Percentiles rank a stretch among this genome's conserved stretches.
These are phyloP conservation scores for Camponotus fellah DNA, from an alignment of 2,888 invertebrate genomes.

Conservation along the genomic window DNA sequence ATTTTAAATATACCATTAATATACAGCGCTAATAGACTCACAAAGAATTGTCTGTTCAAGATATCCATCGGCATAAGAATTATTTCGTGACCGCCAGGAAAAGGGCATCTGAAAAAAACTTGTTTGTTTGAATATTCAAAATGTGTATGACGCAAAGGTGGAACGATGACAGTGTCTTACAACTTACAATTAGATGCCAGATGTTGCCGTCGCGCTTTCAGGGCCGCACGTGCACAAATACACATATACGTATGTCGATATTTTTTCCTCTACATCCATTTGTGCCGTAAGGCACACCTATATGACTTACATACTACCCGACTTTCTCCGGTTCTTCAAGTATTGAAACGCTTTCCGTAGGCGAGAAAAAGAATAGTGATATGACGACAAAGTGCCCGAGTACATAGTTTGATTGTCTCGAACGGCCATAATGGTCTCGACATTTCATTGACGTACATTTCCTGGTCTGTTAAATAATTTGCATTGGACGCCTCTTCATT, in stretches of 20 bases:
- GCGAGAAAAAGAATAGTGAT: conserved; percentile 2
- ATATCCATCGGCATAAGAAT: neutral
- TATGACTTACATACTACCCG: neutral
- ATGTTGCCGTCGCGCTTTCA: conserved; percentile 34
- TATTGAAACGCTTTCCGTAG: conserved; percentile 33
- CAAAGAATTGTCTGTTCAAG: neutral
- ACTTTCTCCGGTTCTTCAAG: conserved; percentile 43
- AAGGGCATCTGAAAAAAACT: neutral
- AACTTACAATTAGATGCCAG: conserved; percentile 33
- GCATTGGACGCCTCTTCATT: conserved; percentile 1
- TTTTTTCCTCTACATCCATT: conserved; percentile 3
- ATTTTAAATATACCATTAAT: neutral
- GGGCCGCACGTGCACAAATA: neutral
- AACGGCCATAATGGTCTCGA: neutral
- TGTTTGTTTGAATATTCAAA: conserved; percentile 17
- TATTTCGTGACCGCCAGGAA: neutral
- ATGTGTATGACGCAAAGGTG: conserved; percentile 9
- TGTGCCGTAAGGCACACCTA: neutral
- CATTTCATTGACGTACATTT: conserved; percentile 1
- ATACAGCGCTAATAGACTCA: neutral
- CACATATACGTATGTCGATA: conserved; percentile 8
- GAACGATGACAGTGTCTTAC: neutral
- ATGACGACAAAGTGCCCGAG: conserved; percentile 20
- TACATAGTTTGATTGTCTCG: conserved; percentile 1
- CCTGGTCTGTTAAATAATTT: conserved; percentile 27